A percentile compares a stretch with the other conserved stretches of the same genome.
Evolutionary conservation across 2,888 invertebrate species (phyloP).

Genomic region (Eurytoma adleriae): DNA sequence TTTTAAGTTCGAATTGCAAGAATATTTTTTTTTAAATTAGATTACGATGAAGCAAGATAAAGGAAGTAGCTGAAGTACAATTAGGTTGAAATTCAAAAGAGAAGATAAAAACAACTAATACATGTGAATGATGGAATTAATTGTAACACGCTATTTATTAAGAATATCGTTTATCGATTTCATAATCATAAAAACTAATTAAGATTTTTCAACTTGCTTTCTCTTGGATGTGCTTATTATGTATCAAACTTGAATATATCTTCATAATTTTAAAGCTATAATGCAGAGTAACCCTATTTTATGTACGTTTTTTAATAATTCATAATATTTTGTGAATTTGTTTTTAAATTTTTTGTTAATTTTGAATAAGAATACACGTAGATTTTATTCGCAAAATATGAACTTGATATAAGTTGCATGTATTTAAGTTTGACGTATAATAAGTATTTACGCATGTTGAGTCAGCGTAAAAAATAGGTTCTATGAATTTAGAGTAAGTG

Average conservation of each 20-base stretch:
- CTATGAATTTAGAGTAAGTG: constrained; percentile 58
- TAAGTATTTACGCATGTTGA: constrained; percentile 29
- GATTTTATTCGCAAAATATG: constrained; percentile 31
- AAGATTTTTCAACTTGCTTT: constrained; percentile 38
- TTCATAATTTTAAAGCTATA: constrained; percentile 41
- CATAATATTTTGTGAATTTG: constrained; percentile 5
- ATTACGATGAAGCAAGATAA: too few species aligned
- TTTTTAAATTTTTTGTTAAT: constrained; percentile 30
- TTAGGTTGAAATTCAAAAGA: too few species aligned
- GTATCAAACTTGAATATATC: constrained; percentile 44
- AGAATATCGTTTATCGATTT: constrained; percentile 60
- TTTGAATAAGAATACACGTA: constrained; percentile 34
- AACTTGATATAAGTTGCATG: constrained; percentile 17
- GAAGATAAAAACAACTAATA: constrained; percentile 62
- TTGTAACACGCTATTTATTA: constrained; percentile 73
- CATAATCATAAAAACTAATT: constrained; percentile 50
- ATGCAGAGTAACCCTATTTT: constrained; percentile 31
- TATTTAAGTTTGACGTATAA: constrained; percentile 46
- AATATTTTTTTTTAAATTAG: background rate
- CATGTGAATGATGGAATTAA: constrained; percentile 66
- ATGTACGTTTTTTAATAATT: constrained; percentile 22
- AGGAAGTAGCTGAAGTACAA: too few species aligned
- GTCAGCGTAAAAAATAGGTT: constrained; percentile 45
- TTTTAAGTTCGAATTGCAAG: background rate
- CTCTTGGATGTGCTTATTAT: constrained; percentile 28